Conservation (phyloP, 2,888 invertebrate species). For the Vesta saturnalis region DNA sequence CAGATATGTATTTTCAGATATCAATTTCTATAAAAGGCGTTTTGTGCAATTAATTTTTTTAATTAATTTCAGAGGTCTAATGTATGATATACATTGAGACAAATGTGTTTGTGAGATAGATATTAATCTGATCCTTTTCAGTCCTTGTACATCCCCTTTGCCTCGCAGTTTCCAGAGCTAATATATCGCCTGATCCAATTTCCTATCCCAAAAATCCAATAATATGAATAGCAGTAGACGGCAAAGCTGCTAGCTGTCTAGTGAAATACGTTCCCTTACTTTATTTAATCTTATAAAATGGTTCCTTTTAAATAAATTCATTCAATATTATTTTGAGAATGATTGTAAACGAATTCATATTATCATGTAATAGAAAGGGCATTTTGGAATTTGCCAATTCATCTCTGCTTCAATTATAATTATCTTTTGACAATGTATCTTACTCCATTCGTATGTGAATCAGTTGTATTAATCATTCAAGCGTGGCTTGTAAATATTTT, state of each 20-base stretch:
- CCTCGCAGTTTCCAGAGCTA: conserved; percentile 37
- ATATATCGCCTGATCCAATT: conserved; percentile 46
- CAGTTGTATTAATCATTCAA: conserved; percentile 23
- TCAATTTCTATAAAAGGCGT: not conserved
- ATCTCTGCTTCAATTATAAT: not conserved
- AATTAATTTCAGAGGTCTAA: not conserved
- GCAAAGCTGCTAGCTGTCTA: conserved; percentile 37
- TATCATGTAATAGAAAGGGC: conserved; percentile 9
- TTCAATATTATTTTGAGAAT: conserved; percentile 26
- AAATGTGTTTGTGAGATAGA: conserved; percentile 55
- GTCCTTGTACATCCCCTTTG: conserved; percentile 32
- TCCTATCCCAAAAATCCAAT: conserved; percentile 46
- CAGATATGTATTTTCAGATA: no score
- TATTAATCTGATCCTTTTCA: conserved; percentile 53
- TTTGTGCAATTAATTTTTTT: conserved; percentile 6
- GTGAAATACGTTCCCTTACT: conserved; percentile 35
- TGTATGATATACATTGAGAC: conserved; percentile 48
- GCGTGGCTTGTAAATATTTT: no score
- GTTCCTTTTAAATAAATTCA: conserved; percentile 36
- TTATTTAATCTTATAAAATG: conserved; percentile 36
- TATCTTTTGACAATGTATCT: not conserved
- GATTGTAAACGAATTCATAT: not conserved
- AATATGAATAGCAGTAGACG: conserved; percentile 39
- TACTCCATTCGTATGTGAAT: no score
- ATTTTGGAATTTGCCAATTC: not conserved